phyloP scores from a whole-genome alignment of 1,140 invertebrate species.

The Mizuhopecten yessoensis region DNA sequence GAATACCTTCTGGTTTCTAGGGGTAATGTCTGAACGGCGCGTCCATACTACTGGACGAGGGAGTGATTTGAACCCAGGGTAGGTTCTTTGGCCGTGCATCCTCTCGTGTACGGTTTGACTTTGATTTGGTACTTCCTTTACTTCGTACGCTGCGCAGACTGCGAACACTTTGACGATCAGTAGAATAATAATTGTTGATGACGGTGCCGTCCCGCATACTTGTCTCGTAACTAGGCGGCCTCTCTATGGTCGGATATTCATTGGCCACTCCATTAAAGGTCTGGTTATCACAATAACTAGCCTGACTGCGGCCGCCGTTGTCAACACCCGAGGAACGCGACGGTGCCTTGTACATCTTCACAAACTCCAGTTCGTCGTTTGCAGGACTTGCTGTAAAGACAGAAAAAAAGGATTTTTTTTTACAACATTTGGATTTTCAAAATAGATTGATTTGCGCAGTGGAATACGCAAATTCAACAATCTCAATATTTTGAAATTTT shows the following conservation, averaged over 20 bases:
- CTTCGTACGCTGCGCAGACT: constrained; percentile 73
- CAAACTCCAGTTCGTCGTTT: constrained; percentile 82
- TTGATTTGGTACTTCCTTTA: constrained; percentile 66
- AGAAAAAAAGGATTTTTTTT: constrained; percentile 42
- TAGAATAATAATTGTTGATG: constrained; percentile 68
- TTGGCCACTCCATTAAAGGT: constrained; percentile 66
- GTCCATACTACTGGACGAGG: constrained; percentile 69
- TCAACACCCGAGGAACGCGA: constrained; percentile 66
- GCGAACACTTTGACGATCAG: constrained; percentile 77
- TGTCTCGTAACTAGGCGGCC: constrained; percentile 78
- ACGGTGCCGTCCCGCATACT: constrained; percentile 75
- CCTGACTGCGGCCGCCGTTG: constrained; percentile 16
- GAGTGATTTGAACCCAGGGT: constrained; percentile 81
- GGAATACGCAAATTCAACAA: too few species aligned
- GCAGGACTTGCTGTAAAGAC: constrained; percentile 76
- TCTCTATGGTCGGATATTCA: constrained; percentile 71
- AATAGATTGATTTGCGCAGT: too few species aligned
- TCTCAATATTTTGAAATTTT: too few species aligned
- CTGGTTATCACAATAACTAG: constrained; percentile 63
- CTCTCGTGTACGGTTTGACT: constrained; percentile 60
- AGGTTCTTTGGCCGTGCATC: constrained; percentile 70
- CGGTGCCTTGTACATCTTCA: constrained; percentile 80
- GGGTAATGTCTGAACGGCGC: constrained; percentile 69
- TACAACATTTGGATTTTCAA: too few species aligned
- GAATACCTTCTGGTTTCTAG: constrained; percentile 18